These are phyloP conservation scores for Trichacis sp. DNA, from an alignment of 2,888 invertebrate species.

Conservation along the genomic window DNA sequence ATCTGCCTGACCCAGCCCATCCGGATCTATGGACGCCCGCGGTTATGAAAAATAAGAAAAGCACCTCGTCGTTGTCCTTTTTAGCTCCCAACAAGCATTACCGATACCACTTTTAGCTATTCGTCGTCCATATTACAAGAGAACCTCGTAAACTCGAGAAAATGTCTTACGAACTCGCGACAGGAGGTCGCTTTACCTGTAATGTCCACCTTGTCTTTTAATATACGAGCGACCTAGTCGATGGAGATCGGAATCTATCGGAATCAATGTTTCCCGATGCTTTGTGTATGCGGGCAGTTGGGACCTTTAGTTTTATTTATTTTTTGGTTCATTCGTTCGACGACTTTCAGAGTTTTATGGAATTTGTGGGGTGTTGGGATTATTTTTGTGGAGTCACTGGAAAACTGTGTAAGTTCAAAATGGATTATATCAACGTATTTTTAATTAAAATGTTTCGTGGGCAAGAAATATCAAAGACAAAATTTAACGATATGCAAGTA, in stretches of 20 bases:
- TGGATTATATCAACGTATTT: no score
- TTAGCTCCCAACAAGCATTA: slow-evolving; percentile 33
- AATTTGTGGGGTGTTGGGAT: no score
- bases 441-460: no score
- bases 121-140: slow-evolving; percentile 25
- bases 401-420: no score
- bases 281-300: neutral
- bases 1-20: slow-evolving; percentile 23
- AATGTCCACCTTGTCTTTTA: slow-evolving; percentile 9
- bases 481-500: no score
- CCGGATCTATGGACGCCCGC: slow-evolving; percentile 36
- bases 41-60: slow-evolving; percentile 41
- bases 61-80: slow-evolving; percentile 29
- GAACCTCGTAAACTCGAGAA: slow-evolving; percentile 34
- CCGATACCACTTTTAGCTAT: slow-evolving; percentile 37
- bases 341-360: no score
- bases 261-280: neutral
- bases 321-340: no score
- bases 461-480: no score
- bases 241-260: slow-evolving; percentile 12
- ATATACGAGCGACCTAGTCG: slow-evolving; percentile 4
- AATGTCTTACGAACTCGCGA: slow-evolving; percentile 27
- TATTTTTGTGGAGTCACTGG: no score
- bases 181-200: slow-evolving; percentile 22
- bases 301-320: no score